These are phyloP conservation scores for Crypturellus undulatus DNA, from an alignment of 2,113 vertebrate species.

Conservation along the genomic window DNA sequence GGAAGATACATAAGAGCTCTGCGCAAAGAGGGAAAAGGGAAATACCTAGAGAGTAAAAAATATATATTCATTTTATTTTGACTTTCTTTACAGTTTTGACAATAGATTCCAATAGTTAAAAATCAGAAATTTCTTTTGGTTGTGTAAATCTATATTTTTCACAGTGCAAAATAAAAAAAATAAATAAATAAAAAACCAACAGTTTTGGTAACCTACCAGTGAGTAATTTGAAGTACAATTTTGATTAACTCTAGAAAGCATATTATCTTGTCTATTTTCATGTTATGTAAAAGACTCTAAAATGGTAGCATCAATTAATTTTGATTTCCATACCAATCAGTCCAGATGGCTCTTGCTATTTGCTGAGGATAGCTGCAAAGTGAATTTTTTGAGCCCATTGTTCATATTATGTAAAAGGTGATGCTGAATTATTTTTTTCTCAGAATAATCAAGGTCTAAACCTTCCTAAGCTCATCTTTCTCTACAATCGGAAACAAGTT, in stretches of 20 bases:
- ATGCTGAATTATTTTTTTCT: not conserved
- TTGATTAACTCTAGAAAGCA: slow-evolving; percentile 64
- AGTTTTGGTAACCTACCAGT: not conserved
- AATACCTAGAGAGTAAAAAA: not conserved
- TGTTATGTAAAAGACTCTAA: slow-evolving; percentile 64
- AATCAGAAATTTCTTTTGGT: not conserved
- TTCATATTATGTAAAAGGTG: slow-evolving; percentile 26
- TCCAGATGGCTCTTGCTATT: slow-evolving; percentile 73
- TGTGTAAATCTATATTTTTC: not conserved
- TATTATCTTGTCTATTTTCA: slow-evolving; percentile 68
- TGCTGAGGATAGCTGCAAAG: slow-evolving; percentile 53
- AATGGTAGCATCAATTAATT: slow-evolving; percentile 68
- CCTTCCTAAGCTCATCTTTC: not conserved
- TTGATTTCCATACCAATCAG: slow-evolving; percentile 69
- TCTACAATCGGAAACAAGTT: not conserved
- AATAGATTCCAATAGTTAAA: not conserved
- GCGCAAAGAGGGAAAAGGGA: not conserved
- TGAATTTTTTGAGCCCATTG: slow-evolving; percentile 60
- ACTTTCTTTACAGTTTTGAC: not conserved
- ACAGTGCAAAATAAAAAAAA: not conserved
- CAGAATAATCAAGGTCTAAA: slow-evolving; percentile 9
- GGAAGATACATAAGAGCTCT: not conserved
- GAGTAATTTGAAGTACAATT: slow-evolving; percentile 45
- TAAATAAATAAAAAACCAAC: not conserved
- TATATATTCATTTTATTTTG: not conserved